These are phyloP conservation scores for Calephelis nemesis DNA, from an alignment of 1,140 invertebrate species.

Conservation along the genomic window DNA sequence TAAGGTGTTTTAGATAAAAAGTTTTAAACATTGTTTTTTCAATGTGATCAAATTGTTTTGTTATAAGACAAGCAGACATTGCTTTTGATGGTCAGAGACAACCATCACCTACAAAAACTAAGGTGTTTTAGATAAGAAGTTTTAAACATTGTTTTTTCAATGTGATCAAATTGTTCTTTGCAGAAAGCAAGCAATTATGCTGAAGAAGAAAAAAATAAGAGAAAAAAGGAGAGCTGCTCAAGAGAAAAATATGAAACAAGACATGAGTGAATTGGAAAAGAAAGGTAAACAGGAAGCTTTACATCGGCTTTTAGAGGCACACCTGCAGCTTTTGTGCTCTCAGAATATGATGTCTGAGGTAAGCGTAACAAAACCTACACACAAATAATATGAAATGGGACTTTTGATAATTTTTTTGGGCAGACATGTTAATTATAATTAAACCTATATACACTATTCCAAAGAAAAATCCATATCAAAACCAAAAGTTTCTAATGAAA, in stretches of 20 bases:
- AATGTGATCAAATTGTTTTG: background rate
- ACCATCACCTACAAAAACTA: too few species aligned
- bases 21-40: too few species aligned
- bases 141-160: too few species aligned
- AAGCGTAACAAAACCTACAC: background rate
- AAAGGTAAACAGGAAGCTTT: slow-evolving; percentile 56
- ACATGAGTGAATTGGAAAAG: slow-evolving; percentile 45
- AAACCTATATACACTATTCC: too few species aligned
- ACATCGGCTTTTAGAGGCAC: slow-evolving; percentile 51
- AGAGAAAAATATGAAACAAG: slow-evolving; percentile 63
- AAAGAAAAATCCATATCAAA: too few species aligned
- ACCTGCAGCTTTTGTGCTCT: slow-evolving; percentile 60
- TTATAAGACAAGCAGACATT: background rate
- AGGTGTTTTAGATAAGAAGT: too few species aligned
- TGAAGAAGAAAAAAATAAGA: slow-evolving; percentile 55
- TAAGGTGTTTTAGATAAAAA: too few species aligned
- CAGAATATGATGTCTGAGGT: slow-evolving; percentile 66
- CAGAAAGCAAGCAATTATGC: slow-evolving; percentile 52
- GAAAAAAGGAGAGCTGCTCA: slow-evolving; percentile 55
- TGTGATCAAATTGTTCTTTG: background rate
- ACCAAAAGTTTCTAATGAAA: too few species aligned
- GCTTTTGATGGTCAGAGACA: too few species aligned
- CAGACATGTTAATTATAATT: too few species aligned
- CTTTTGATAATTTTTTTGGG: too few species aligned
- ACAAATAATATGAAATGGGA: too few species aligned